These are phyloP conservation scores for Cyprinodon tularosa DNA, from an alignment of 2,113 vertebrate species.

Conservation along the genomic window DNA sequence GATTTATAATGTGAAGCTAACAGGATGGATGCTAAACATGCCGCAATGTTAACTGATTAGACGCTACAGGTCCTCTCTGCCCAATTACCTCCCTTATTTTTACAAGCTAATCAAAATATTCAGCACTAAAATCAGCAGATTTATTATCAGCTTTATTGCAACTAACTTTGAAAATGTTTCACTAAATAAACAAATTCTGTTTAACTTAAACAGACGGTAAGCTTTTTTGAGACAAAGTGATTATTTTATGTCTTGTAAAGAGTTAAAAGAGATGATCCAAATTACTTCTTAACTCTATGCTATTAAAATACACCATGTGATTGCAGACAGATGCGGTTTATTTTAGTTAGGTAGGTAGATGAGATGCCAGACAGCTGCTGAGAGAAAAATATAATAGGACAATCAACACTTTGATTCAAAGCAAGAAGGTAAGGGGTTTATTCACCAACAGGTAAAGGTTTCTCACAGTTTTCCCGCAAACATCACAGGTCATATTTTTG, in stretches of 20 bases:
- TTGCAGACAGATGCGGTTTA: background rate
- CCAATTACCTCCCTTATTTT: background rate
- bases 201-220: background rate
- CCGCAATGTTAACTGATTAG: background rate
- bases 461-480: no score
- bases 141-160: background rate
- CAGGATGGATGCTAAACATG: background rate
- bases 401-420: background rate
- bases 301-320: background rate
- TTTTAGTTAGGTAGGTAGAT: background rate
- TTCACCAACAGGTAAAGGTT: background rate
- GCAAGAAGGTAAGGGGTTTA: background rate
- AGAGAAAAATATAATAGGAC: background rate
- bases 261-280: background rate
- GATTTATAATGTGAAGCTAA: slow-evolving; percentile 12
- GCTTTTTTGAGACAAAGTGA: background rate
- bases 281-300: background rate
- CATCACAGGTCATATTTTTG: no score
- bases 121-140: background rate
- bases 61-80: background rate
- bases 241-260: slow-evolving; percentile 3
- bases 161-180: background rate
- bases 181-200: background rate
- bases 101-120: slow-evolving; percentile 6
- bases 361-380: background rate